phyloP scores from a whole-genome alignment of 2,113 vertebrate species.

The Archocentrus centrarchus region DNA sequence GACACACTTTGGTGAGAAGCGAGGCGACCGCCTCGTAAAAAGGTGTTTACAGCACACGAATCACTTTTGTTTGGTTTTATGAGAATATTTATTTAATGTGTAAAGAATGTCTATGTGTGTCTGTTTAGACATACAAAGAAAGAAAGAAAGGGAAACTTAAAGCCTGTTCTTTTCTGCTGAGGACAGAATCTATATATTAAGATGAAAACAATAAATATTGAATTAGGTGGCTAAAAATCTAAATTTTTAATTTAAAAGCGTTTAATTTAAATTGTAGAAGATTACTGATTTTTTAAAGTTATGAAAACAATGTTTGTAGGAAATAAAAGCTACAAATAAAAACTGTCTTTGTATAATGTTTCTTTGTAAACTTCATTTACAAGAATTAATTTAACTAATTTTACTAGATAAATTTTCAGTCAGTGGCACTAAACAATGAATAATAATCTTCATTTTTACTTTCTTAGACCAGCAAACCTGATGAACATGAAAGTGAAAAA shows the following conservation, averaged over 20 bases:
- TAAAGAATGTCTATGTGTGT: neutral
- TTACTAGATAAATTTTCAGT: neutral
- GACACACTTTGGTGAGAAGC: constrained; percentile 62
- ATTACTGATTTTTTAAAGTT: neutral
- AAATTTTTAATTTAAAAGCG: neutral
- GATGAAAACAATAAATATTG: neutral
- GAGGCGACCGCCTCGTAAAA: neutral
- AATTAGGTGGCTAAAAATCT: neutral
- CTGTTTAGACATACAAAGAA: neutral
- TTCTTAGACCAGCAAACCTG: neutral
- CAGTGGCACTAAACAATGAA: neutral
- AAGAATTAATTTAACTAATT: neutral
- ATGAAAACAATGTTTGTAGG: neutral
- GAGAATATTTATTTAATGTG: neutral
- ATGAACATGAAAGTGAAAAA: neutral
- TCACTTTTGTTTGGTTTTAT: neutral
- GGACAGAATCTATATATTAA: neutral
- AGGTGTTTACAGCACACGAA: neutral
- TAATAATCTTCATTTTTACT: neutral
- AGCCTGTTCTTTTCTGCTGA: neutral
- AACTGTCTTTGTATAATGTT: neutral
- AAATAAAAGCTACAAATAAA: neutral
- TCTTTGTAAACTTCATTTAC: neutral
- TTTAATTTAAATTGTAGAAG: neutral
- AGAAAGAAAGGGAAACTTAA: neutral